Evolutionary conservation across 2,888 invertebrate species (phyloP).

Genomic region (Cacoxenus indagator): DNA sequence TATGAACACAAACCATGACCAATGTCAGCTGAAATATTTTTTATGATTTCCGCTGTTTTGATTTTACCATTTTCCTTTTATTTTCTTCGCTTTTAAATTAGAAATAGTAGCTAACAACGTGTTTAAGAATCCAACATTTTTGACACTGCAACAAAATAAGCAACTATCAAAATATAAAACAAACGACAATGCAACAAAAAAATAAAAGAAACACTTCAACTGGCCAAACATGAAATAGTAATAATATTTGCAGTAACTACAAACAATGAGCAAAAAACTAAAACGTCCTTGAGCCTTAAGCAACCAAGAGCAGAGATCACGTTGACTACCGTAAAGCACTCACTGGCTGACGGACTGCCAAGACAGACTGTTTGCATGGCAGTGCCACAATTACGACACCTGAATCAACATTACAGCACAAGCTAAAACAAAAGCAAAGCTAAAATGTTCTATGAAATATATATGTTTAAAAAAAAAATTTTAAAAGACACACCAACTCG

Average conservation of each 20-base stretch:
- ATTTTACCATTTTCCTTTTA: too few relatives aligned
- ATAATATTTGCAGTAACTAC: neutral
- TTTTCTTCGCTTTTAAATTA: too few relatives aligned
- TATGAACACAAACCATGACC: too few relatives aligned
- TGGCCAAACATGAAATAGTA: neutral
- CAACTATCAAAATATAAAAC: neutral
- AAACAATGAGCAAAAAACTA: slow-evolving; percentile 6
- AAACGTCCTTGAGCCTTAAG: slow-evolving; percentile 18
- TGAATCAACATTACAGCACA: slow-evolving; percentile 19
- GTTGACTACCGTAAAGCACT: neutral
- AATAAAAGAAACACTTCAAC: neutral
- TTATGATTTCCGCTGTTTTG: too few relatives aligned
- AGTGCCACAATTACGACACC: slow-evolving; percentile 22
- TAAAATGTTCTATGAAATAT: too few relatives aligned
- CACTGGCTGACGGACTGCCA: neutral
- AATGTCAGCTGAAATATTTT: too few relatives aligned
- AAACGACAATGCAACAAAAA: neutral
- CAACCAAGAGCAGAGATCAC: neutral
- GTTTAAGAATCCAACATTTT: too few relatives aligned
- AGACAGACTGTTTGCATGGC: neutral
- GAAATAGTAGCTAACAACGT: too few relatives aligned
- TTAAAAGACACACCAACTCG: too few relatives aligned
- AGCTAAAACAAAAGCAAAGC: neutral
- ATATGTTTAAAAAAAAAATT: too few relatives aligned
- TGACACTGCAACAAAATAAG: too few relatives aligned